phyloP scores from a whole-genome alignment of 2,888 invertebrate species.

The Myathropa florea region DNA sequence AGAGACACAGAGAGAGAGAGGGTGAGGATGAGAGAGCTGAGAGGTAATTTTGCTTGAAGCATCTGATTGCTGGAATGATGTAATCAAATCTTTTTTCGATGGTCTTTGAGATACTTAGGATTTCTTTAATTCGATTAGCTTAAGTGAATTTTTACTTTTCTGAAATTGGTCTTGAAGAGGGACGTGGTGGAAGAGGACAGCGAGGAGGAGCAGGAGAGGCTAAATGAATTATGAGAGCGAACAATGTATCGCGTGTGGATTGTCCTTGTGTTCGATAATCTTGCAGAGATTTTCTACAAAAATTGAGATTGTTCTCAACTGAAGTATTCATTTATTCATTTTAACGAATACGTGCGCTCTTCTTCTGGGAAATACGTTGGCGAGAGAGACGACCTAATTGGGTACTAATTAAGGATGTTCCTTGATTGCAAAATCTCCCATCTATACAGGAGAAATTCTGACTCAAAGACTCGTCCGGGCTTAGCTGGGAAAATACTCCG shows the following conservation, averaged over 20 bases:
- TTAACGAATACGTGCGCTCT: no score
- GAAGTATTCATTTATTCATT: no score
- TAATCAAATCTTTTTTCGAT: neutral
- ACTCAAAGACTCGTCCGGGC: no score
- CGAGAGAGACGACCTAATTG: no score
- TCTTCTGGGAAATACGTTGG: no score
- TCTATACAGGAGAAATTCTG: no score
- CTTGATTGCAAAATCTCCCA: no score
- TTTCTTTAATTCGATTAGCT: neutral
- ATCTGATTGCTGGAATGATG: neutral
- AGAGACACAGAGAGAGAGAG: neutral
- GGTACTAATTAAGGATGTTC: no score
- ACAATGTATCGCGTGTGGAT: neutral
- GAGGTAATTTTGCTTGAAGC: neutral
- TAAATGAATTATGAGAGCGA: neutral
- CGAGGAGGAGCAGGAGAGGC: neutral
- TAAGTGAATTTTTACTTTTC: neutral
- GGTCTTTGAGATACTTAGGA: neutral
- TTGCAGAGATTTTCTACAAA: neutral
- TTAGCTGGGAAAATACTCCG: no score
- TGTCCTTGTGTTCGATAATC: neutral
- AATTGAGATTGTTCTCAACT: no score
- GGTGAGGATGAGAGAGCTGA: neutral
- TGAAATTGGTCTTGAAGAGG: neutral
- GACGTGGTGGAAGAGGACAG: neutral